Base-by-base conservation (phyloP, 2,113 vertebrate genomes). In the Numida meleagris region DNA sequence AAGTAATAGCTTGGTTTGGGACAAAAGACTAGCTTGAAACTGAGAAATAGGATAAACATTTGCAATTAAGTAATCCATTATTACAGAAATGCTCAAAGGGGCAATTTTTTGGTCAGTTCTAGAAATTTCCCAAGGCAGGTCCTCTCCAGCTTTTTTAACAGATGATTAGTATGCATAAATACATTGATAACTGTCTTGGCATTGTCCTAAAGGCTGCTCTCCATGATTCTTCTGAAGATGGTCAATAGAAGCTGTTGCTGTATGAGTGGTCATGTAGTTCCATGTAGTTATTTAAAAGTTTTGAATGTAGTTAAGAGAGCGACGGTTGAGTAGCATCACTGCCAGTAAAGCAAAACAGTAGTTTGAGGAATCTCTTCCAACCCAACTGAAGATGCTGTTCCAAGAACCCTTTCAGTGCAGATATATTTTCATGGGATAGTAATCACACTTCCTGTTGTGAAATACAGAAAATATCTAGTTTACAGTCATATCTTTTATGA, bases 61-160 rank as follows among this genome's bases (percentile, higher is more conserved):
- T 67, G 9, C 12, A 45, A 34, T 76, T 51, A 63, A 45, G 51
- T 72, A 43, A 75, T 85, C 12, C 14, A 4, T 38, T 34, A 4
- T 50, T 61, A 57, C 9, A 65, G 31, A 72, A 75, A 68, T 36
- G 8, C n/a, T 3, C 3, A 14, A 73, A 13, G 21, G 34, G 15
- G 33, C 36, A 76, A 51, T 59, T 88, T 88, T 86, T 90, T 29
- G 5, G 38, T 86, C 36, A 38, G 13, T 71, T 92, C 36, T 40
- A 34, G 9, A 38, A 85, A 88, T 62, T 89, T 36, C 23, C 93
- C 33, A 74, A 57, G 65, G 50, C 16, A 81, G 18, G 0, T 74
- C 23, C 19, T 81, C 27, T 29, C 27, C 51, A 51, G 34, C 23
- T 57, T 10, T 12, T 81, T 59, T 80, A 25, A 57, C 1, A 1